Base-by-base conservation (phyloP, 2,113 vertebrate genomes). In the Pleuronectes platessa region DNA sequence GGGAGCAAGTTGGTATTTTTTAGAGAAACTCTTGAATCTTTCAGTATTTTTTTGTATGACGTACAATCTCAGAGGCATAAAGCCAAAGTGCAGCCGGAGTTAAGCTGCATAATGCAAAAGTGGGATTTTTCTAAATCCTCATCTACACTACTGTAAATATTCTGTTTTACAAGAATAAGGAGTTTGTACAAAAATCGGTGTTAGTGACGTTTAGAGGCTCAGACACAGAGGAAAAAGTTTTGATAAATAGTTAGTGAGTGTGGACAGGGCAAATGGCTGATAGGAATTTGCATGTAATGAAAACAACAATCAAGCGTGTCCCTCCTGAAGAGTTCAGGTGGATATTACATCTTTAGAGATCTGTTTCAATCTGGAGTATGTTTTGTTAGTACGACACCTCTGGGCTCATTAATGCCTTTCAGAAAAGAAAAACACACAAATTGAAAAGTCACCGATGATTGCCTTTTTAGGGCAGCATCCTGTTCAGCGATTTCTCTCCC, bases 11-110 rank as follows among this genome's bases (percentile, higher is more conserved):
- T 61, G 40, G 2, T 59, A 20, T 78, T 23, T 73, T 51, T 18
- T 45, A 45, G 4, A 45, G 42, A 45, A 45, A 20, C 49, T 17
- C 15, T 5, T 17, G 45, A 7, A 20, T 51, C 17, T 17, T 18
- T 51, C 49, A 7, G 49, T 51, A 20, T 20, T 20, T 20, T 51
- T 47, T 20, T 51, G 13, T 9, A 55, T 55, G n/a, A 55, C 53
- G 75, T 26, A 53, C 24, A 63, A 24, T 81, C 80, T 85, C 79
- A 62, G 63, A 81, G 79, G 86, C 62, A 82, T 64, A 21, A 59
- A 78, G 63, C 51, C 51, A 86, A 83, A n/a, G 15, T 49, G 45
- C 40, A 42, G 40, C 2, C 10, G 40, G 40, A 42, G 40, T 42
- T 12, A 42, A 42, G 40, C 11, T 42, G 40, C 40, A 42, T 42